These are phyloP conservation scores for Drosophila mercatorum DNA, from an alignment of 2,888 invertebrate species.

Conservation along the genomic window DNA sequence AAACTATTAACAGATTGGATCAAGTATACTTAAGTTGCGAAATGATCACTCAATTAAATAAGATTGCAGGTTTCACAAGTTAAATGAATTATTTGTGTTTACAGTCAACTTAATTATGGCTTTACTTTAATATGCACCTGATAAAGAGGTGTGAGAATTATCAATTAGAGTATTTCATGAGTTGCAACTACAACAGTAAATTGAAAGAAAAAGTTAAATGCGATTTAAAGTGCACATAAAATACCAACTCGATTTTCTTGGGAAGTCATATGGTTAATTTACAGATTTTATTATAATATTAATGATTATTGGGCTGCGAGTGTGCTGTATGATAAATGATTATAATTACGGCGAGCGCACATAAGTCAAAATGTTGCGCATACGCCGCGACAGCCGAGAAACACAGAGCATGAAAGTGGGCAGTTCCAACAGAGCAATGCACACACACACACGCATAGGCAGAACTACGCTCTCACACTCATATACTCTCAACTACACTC, in stretches of 20 bases:
- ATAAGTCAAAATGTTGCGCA: conserved; percentile 64
- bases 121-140: conserved; percentile 4
- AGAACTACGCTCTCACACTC: conserved; percentile 18
- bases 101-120: conserved; percentile 4
- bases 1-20: not conserved
- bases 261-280: conserved; percentile 34
- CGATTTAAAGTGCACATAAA: conserved; percentile 66
- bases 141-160: conserved; percentile 35
- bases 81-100: conserved; percentile 12
- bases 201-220: conserved; percentile 35
- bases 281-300: conserved; percentile 51
- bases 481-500: conserved; percentile 21
- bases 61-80: conserved; percentile 7
- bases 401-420: conserved; percentile 69
- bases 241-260: conserved; percentile 21
- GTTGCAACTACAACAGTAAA: conserved; percentile 36
- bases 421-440: conserved; percentile 73
- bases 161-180: conserved; percentile 34
- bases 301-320: conserved; percentile 29
- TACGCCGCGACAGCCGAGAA: conserved; percentile 57
- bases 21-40: conserved; percentile 10
- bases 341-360: conserved; percentile 49
- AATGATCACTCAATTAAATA: conserved; percentile 24
- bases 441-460: conserved; percentile 1
- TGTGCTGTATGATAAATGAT: conserved; percentile 50